Base-by-base conservation (phyloP, 2,888 invertebrate species). In the Drosophila emarginata region DNA sequence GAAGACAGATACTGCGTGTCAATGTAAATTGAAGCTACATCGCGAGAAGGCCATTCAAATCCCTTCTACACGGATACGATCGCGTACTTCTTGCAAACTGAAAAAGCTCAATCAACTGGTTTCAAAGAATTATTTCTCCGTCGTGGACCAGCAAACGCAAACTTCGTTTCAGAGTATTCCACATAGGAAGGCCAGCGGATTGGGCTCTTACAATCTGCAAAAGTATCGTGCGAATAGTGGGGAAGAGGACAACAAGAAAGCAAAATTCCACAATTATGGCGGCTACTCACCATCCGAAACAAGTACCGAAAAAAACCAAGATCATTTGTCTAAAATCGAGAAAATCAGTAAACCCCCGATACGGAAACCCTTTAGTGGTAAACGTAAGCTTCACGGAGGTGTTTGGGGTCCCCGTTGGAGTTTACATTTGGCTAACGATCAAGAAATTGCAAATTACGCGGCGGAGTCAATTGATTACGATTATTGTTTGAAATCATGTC, bases 211-310 rank as follows among this genome's bases (percentile, higher is more conserved):
- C 57, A 57, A 14, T 57, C 14, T 37, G 57, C 21, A 21, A 14
- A 12, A 23, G 11, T 45, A 9, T 21, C 57, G 57, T 2, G 57
- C 9, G 21, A 14, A 37, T 15, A 57, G 57, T 37, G 57, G 57
- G n/a, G 14, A 57, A 39, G 57, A 52, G 23, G 37, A 45, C 4
- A 4, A 37, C 4, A 26, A 9, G 0, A 26, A 9, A 5, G 14
- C 18, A 2, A 18, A 28, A 11, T 57, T 23, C 21, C 2, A 53
- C 4, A 68, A 70, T 9, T 63, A 76, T 61, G 74, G 66, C 0
- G 79, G 74, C 1, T 79, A 77, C 18, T 57, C 67, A 2, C 37
- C 69, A 12, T 80, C 80, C 0, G 69, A 65, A 4, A 18, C 52
- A 15, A 78, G 69, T 11, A 23, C 21, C 9, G 64, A 39, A 21